phyloP scores from a whole-genome alignment of 2,113 vertebrate species.

The Anthoscopus minutus region DNA sequence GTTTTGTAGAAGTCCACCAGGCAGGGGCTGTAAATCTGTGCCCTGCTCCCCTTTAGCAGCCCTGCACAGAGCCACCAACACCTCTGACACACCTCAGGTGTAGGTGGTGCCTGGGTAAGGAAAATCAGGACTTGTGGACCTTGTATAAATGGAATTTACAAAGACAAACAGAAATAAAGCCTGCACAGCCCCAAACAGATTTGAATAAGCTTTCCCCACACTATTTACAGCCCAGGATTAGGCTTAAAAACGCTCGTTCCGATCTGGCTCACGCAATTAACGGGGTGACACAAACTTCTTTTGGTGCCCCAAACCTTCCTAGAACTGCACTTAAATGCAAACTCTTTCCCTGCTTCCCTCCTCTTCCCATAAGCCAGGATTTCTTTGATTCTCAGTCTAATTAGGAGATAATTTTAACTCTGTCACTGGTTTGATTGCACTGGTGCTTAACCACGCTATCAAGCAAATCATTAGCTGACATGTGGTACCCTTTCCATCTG shows the following conservation, averaged over 20 bases:
- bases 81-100: neutral
- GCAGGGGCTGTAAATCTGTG: no score
- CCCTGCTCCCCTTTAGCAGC: neutral
- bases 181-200: neutral
- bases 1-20: neutral
- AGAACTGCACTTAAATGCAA: neutral
- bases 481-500: neutral
- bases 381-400: neutral
- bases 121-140: neutral
- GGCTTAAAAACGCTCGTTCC: neutral
- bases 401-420: constrained; percentile 42
- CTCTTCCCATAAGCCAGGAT: neutral
- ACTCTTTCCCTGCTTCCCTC: neutral
- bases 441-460: neutral
- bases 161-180: neutral
- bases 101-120: neutral
- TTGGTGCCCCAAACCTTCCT: neutral
- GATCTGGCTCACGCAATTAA: neutral
- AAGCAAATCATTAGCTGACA: constrained; percentile 5
- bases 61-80: no score
- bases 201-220: neutral
- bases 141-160: neutral
- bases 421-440: constrained; percentile 2
- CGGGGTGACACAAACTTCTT: accelerated
- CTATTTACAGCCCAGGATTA: neutral